phyloP scores from a whole-genome alignment of 2,888 invertebrate species.

The Ligdia adustata region DNA sequence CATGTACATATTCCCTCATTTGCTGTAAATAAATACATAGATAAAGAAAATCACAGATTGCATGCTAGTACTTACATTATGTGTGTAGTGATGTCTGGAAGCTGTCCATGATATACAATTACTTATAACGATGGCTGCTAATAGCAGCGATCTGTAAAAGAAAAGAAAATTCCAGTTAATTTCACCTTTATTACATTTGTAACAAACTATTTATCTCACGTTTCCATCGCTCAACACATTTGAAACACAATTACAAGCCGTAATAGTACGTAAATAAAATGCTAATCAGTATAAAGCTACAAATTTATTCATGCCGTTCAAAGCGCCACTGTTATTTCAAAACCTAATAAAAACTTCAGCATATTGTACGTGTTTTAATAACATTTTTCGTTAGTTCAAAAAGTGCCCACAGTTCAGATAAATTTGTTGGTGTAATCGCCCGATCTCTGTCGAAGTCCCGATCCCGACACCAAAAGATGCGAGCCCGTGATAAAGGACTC shows the following conservation, averaged over 20 bases:
- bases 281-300: conserved; percentile 6
- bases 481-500: conserved; percentile 58
- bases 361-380: conserved; percentile 15
- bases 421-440: conserved; percentile 39
- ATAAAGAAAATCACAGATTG: no score
- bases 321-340: neutral
- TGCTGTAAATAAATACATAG: no score
- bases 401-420: neutral
- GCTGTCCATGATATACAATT: conserved; percentile 77
- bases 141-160: conserved; percentile 73
- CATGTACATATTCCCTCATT: no score
- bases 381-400: conserved; percentile 3
- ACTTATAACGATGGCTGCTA: conserved; percentile 75
- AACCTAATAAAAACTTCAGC: neutral
- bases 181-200: neutral
- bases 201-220: conserved; percentile 13
- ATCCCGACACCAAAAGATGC: conserved; percentile 46
- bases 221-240: conserved; percentile 22
- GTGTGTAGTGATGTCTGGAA: conserved; percentile 70
- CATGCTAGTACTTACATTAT: conserved; percentile 78
- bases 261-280: conserved; percentile 59
- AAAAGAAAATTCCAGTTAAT: conserved; percentile 19
- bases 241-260: conserved; percentile 53
- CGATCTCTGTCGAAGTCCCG: conserved; percentile 47
- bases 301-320: neutral